Evolutionary conservation across 2,797 vertebrate genomes (phyloP), one percentile per base, ranked within the genome.

Genomic region (Anguilla pacifica): DNA sequence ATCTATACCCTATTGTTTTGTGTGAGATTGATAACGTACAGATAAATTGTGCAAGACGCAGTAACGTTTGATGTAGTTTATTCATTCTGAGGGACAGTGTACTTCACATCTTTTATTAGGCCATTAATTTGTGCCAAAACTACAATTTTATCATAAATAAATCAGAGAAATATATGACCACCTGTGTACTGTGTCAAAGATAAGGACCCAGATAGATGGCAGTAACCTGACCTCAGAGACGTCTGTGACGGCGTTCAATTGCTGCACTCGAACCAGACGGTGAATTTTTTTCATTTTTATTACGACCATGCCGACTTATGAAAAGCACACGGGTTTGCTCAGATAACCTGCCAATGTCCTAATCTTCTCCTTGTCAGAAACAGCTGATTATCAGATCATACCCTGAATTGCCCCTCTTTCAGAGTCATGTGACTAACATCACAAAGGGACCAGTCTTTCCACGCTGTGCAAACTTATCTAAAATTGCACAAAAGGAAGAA

Each of bases 361-460:
- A 90, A 94, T 93, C 90, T 94, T 93, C 93, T 93, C 91, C 92
- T 95, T 91, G 91, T 15, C 85, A 91, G 90, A 95, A 92, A 49
- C 91, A 91, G 93, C 89, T 92, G 92, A 94, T 94, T 95, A 93
- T 93, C 93, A 94, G 91, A 92, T 92, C 88, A 87, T 86, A 89
- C 88, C 84, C 88, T 93, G 89, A 95, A 94, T 94, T 93, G 89
- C 92, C 89, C 92, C 88, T 86, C 64, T 39, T 89, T 89, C 72
- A 79, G 87, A 90, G 91, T 94, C 93, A 96, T 74, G 91, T 94
- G 92, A 93, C 93, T 91, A 86, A 39, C 89, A 90, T 94, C 81
- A 95, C 94, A 96, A 96, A 95, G 93, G 90, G 91, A 79, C 88
- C 91, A 92, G 94, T 95, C 93, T 94, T 92, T 88, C 83, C 82